Conservation (phyloP, 1,140 invertebrate genomes). For the Tyrophagus putrescentiae region DNA sequence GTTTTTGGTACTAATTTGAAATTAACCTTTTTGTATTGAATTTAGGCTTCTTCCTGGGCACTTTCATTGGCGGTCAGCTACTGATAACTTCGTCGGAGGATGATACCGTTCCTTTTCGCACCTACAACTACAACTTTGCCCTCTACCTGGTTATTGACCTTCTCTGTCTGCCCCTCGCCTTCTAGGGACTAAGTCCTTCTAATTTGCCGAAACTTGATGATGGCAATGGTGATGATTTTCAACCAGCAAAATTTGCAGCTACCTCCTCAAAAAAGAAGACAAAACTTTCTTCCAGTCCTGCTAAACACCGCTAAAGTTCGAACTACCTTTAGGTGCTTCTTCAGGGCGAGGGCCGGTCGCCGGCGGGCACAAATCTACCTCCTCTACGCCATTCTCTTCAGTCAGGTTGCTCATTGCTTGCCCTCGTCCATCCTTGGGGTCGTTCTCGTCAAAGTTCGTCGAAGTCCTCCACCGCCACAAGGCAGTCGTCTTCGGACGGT, state of each 20-base stretch:
- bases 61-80: conserved; percentile 1
- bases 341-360: not conserved
- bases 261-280: not conserved
- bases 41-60: not conserved
- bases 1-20: not conserved
- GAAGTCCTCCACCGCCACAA: too few relatives aligned
- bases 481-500: too few relatives aligned
- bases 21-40: not conserved
- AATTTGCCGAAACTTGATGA: too few relatives aligned
- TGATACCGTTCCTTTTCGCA: not conserved
- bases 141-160: not conserved
- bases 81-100: not conserved
- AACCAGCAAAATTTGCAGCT: not conserved
- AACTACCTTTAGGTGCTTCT: not conserved
- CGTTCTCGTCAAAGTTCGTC: too few relatives aligned
- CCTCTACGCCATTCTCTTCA: not conserved
- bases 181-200: too few relatives aligned
- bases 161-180: not conserved
- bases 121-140: not conserved
- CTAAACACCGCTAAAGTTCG: not conserved
- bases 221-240: not conserved
- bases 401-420: too few relatives aligned
- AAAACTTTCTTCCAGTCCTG: not conserved
- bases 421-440: too few relatives aligned
- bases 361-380: not conserved